A percentile compares a stretch with the other conserved stretches of the same genome.
Conservation (phyloP, 2,113 vertebrate genomes). For the Oncorhynchus clarkii region DNA sequence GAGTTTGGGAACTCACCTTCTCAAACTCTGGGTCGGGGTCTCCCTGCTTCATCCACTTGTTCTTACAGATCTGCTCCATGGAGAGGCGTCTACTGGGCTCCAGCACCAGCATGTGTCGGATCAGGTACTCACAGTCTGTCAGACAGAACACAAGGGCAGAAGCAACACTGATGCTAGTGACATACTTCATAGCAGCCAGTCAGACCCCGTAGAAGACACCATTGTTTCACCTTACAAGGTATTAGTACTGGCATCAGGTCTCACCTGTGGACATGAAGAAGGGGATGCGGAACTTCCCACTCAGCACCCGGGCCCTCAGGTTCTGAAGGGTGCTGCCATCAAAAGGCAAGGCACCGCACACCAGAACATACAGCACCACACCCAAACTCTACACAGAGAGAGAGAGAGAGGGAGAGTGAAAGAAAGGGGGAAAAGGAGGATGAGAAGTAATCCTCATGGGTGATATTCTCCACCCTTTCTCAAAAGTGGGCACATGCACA, state of each 20-base stretch:
- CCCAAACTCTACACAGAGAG: constrained; percentile 84
- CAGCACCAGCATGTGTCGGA: constrained; percentile 97
- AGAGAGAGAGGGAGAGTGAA: not conserved
- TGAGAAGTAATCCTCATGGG: not conserved
- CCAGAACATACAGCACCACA: constrained; percentile 94
- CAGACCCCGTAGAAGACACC: not conserved
- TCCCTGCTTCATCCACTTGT: constrained; percentile 98
- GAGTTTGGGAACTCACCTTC: constrained; percentile 75
- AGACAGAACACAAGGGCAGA: constrained; percentile 5
- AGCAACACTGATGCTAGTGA: not conserved
- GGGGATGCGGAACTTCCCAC: constrained; percentile 96
- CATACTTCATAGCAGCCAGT: too few species aligned
- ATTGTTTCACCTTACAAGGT: too few species aligned
- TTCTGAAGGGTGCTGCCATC: constrained; percentile 98
- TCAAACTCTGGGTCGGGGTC: constrained; percentile 92
- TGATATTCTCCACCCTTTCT: too few species aligned
- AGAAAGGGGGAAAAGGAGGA: not conserved
- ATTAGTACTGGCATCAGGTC: not conserved
- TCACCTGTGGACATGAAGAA: constrained; percentile 99
- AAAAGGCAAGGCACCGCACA: constrained; percentile 95
- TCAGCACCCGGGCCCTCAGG: constrained; percentile 92
- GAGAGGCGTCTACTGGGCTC: constrained; percentile 91
- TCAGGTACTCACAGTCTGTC: constrained; percentile 96
- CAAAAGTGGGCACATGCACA: too few species aligned
- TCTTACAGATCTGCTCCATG: constrained; percentile 98